Evolutionary conservation across 2,113 vertebrate species (phyloP).

Genomic region (Tinamus guttatus): DNA sequence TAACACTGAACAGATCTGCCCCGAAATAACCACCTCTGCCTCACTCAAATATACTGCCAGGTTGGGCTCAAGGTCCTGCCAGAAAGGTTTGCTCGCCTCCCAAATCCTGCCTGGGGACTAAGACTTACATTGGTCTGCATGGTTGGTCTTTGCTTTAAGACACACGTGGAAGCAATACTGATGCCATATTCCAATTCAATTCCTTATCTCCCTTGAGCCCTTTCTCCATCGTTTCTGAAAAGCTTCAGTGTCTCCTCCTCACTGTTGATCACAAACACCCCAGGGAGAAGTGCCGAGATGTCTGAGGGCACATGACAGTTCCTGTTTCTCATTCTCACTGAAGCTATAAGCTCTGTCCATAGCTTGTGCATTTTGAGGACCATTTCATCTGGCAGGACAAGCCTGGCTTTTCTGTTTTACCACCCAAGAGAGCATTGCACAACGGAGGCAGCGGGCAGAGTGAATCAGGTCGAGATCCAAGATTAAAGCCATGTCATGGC

Average conservation of each 20-base stretch:
- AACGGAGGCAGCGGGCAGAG: neutral
- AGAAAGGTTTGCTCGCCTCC: neutral
- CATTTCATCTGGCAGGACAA: neutral
- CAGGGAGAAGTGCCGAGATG: neutral
- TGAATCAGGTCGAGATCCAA: neutral
- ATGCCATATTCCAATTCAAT: neutral
- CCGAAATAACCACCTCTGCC: neutral
- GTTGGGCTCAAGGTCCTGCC: neutral
- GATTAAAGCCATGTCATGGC: neutral
- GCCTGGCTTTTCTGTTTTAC: neutral
- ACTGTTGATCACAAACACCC: neutral
- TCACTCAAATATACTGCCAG: neutral
- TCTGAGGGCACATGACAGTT: fast-evolving
- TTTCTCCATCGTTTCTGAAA: neutral
- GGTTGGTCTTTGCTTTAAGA: neutral
- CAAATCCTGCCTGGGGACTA: neutral
- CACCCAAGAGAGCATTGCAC: neutral
- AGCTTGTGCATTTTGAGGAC: neutral
- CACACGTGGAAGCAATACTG: neutral
- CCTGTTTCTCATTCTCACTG: neutral
- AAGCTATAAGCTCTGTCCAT: neutral
- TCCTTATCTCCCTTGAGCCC: neutral
- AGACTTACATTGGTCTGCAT: neutral
- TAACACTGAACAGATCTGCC: fast-evolving
- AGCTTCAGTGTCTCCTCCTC: neutral